Evolutionary conservation across 2,888 invertebrate species (phyloP), one percentile per base, ranked within the genome.

Genomic region (Apotomis betuletana): DNA sequence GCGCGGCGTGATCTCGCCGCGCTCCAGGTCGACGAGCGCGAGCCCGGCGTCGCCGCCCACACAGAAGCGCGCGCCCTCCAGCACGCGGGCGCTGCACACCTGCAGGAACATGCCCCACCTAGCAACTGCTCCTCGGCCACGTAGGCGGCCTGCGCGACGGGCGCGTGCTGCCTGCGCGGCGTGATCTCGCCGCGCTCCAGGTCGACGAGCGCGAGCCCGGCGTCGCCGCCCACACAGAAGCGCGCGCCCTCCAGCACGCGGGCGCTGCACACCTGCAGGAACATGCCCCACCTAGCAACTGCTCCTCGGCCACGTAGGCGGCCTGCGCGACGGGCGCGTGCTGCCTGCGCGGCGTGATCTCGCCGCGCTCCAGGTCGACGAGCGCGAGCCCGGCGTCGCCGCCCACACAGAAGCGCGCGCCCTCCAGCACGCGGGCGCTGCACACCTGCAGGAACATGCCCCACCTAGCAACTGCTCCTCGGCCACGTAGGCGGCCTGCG

Each of bases 21-120:
- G 81, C 96, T 98, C 97, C 87, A 99, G 94, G 94, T 99, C 99
- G 77, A 99, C 95, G 86, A 99, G 97, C 90, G 97, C 97, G 75
- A 99, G 95, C 41, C 99, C 99, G 84, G 97, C 97, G 87, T 99
- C 99, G 41, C 97, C 97, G 79, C 98, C 99, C 84, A 91, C 97
- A 94, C 90, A 97, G 52, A 88, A 94, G 83, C 98, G 95, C 88
- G 97, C 96, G 52, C 96, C 96, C 94, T 98, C 98, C 83, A 99
- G 95, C 79, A 99, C 96, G 82, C 97, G 96, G 76, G 97, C 98
- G 87, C 97, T 6, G 5, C 0, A 93, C 58, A 97, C 97, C 0
- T 1, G 86, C 96, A 97, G 86, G n/a, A 6, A 52, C 5, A 5
- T 12, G 0, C 68, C 96, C 94, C 81, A 97, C 94, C 57, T 3